A percentile compares a stretch with the other conserved stretches of the same genome.
Conservation (phyloP, 2,113 vertebrate genomes). For the Podilymbus podiceps region DNA sequence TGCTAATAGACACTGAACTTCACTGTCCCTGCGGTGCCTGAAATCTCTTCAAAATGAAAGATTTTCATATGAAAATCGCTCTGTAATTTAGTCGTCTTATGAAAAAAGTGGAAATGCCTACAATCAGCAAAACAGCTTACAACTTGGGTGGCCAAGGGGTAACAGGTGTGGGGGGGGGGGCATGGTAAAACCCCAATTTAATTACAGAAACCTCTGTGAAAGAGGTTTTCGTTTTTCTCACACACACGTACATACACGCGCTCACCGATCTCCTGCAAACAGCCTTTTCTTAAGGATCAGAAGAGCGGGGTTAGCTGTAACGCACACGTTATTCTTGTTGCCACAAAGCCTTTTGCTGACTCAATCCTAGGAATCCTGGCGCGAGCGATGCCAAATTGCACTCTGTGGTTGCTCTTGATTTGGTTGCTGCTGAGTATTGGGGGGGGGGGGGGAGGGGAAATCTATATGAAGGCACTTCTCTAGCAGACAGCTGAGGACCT, state of each 20-base stretch:
- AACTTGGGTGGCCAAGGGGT: slow-evolving; percentile 32
- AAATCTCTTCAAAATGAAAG: not conserved
- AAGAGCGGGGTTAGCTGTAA: not conserved
- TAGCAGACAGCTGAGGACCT: not conserved
- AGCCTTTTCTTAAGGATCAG: not conserved
- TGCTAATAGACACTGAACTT: not conserved
- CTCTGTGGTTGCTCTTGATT: not conserved
- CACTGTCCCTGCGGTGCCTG: not conserved
- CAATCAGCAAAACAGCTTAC: not conserved
- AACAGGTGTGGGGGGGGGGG: slow-evolving; percentile 37
- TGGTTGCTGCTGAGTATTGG: not conserved
- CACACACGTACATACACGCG: not conserved
- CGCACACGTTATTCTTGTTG: not conserved
- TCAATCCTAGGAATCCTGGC: not conserved
- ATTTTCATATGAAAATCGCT: not conserved
- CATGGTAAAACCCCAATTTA: not conserved
- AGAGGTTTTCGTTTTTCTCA: not conserved
- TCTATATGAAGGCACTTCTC: not conserved
- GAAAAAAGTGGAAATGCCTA: not conserved
- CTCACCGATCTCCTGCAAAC: not conserved
- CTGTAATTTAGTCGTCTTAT: not conserved
- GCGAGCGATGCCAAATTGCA: not conserved
- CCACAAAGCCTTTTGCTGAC: not conserved
- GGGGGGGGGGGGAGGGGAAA: too few species aligned
- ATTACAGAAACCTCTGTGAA: not conserved